Base-by-base conservation (phyloP, 1,140 invertebrate genomes). In the Heliconius hewitsoni region DNA sequence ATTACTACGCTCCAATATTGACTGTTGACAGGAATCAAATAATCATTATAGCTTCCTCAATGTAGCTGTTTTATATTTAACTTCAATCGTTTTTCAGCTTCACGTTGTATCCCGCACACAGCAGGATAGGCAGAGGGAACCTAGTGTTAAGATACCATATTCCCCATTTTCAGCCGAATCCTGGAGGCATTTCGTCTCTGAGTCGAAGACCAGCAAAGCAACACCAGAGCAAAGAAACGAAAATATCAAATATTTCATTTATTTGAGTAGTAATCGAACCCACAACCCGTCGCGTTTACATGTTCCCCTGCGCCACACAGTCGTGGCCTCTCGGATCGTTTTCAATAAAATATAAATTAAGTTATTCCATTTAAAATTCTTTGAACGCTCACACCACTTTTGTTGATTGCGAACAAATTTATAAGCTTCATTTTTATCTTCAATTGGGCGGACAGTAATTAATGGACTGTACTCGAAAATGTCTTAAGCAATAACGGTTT, bases 271-370 rank as follows among this genome's bases (percentile, higher is more conserved):
- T 13, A 3, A 16, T 46, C 3, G 42, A 46, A 46, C 13, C 0
- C 42, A 1, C 42, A 46, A 16, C 42, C 13, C 1, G 42, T 46
- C 42, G 13, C 0, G 13, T 46, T 4, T 13, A 16, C 13, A 4
- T 46, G 13, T 13, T 0, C 11, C 13, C 11, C 42, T 46, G 13
- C 3, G 13, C 42, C 42, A 16, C 42, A 46, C 3, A 37, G 6
- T 37, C 34, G 34, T 46, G 42, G 13, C 1, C 13, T 46, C 4
- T 16, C 42, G 13, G 16, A 16, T 46, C 13, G 0, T 52, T 57
- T 57, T 66, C 27, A 76, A 50, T 76, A 57, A 39, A 71, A 76
- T 37, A 76, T 76, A 60, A 76, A 76, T 76, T 30, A 66, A 66
- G 60, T 66, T 66, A 66, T 66, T 30, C 60, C 60, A 66, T 66